Conservation (phyloP, 2,888 invertebrate species). For the Pandemis cinnamomeana region DNA sequence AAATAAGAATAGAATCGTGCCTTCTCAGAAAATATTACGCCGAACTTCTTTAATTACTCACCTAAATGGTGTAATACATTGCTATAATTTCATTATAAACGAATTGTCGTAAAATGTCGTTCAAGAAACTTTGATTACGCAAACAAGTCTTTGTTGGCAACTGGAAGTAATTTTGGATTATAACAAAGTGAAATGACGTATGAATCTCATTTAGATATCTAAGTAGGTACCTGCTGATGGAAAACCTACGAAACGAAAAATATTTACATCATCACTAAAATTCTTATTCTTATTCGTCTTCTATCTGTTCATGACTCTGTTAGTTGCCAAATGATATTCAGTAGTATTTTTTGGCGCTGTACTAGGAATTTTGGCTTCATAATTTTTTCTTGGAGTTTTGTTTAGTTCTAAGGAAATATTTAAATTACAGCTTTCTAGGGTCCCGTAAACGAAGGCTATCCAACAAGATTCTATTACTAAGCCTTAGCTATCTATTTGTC, state of each 20-base stretch:
- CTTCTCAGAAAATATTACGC: conserved; percentile 47
- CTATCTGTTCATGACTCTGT: no score
- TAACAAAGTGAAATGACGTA: conserved; percentile 10
- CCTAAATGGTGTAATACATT: conserved; percentile 65
- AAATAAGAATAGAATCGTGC: conserved; percentile 33
- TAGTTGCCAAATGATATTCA: no score
- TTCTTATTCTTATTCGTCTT: no score
- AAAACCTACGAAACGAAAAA: neutral
- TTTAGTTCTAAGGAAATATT: no score
- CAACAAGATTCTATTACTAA: no score
- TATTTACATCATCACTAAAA: no score
- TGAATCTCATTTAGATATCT: neutral
- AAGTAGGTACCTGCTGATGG: neutral
- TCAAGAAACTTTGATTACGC: conserved; percentile 50
- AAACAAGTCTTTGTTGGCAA: conserved; percentile 39
- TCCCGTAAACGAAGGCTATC: no score
- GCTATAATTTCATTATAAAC: conserved; percentile 61
- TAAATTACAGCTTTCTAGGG: no score
- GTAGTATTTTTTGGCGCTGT: no score
- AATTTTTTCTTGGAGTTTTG: no score
- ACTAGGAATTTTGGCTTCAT: no score
- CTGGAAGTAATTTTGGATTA: conserved; percentile 10
- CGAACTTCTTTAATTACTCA: conserved; percentile 62
- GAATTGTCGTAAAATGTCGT: conserved; percentile 53
- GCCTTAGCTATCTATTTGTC: no score